These are phyloP conservation scores for Gasterosteus aculeatus DNA, from an alignment of 2,113 vertebrate species.

Conservation along the genomic window DNA sequence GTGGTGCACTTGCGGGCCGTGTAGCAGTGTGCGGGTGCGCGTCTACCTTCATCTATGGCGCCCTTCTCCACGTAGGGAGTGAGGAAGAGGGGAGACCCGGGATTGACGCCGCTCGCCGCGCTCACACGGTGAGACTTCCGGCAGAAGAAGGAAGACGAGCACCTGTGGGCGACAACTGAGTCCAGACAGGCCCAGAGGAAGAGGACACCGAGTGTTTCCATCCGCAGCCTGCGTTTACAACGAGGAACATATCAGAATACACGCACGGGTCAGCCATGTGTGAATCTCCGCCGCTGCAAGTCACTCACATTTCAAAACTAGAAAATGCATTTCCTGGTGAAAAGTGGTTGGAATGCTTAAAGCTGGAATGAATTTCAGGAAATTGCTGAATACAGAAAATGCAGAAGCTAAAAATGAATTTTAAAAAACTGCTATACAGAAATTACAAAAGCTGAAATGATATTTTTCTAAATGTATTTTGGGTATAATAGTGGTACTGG, in stretches of 20 bases:
- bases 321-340: too few species aligned
- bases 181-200: conserved; percentile 54
- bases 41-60: conserved; percentile 80
- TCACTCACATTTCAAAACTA: conserved; percentile 19
- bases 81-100: conserved; percentile 86
- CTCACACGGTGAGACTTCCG: conserved; percentile 62
- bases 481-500: too few species aligned
- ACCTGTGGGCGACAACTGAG: conserved; percentile 48
- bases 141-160: conserved; percentile 80
- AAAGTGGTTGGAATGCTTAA: too few species aligned
- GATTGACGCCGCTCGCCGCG: conserved; percentile 59
- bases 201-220: conserved; percentile 58
- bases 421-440: too few species aligned
- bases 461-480: too few species aligned
- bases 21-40: not conserved
- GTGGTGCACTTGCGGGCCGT: too few species aligned
- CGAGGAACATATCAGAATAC: conserved; percentile 12
- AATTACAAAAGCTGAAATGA: too few species aligned
- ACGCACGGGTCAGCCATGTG: not conserved
- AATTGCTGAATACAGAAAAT: too few species aligned
- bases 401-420: too few species aligned
- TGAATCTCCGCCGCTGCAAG: not conserved
- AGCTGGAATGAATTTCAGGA: too few species aligned
- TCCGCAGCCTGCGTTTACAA: conserved; percentile 54
- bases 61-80: conserved; percentile 85